Evolutionary conservation across 1,140 invertebrate species (phyloP).

Genomic region (Oreohelix idahoensis): DNA sequence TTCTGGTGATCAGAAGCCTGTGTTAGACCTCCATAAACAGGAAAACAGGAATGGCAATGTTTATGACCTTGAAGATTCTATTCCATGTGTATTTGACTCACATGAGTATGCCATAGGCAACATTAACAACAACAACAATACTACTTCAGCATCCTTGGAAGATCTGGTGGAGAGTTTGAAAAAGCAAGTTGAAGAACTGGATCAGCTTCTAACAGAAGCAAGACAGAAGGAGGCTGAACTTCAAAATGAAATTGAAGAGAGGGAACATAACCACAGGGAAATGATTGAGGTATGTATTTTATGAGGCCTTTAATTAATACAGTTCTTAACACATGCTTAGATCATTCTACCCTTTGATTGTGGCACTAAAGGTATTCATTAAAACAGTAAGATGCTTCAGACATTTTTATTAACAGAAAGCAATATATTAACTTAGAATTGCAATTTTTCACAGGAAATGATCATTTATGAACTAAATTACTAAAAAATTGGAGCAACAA

Average conservation of each 20-base stretch:
- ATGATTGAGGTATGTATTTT: neutral
- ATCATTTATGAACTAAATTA: too few relatives aligned
- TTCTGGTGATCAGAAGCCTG: neutral
- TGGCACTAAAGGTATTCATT: too few relatives aligned
- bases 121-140: constrained; percentile 30
- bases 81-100: constrained; percentile 19
- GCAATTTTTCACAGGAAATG: too few relatives aligned
- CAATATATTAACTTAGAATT: too few relatives aligned
- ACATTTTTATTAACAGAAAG: too few relatives aligned
- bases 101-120: neutral
- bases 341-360: too few relatives aligned
- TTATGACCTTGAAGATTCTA: neutral
- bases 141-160: constrained; percentile 35
- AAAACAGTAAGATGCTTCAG: too few relatives aligned
- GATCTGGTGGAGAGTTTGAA: constrained; percentile 46
- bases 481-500: too few relatives aligned
- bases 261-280: constrained; percentile 48
- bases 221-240: constrained; percentile 39
- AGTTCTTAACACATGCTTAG: too few relatives aligned
- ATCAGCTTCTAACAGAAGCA: constrained; percentile 48
- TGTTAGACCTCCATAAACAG: neutral
- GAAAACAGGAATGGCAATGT: neutral
- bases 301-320: too few relatives aligned
- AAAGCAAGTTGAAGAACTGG: constrained; percentile 43
- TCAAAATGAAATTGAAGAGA: constrained; percentile 41